Evolutionary conservation across 23 tunicate genomes (phyloP).

Genomic region (Styela clava): DNA sequence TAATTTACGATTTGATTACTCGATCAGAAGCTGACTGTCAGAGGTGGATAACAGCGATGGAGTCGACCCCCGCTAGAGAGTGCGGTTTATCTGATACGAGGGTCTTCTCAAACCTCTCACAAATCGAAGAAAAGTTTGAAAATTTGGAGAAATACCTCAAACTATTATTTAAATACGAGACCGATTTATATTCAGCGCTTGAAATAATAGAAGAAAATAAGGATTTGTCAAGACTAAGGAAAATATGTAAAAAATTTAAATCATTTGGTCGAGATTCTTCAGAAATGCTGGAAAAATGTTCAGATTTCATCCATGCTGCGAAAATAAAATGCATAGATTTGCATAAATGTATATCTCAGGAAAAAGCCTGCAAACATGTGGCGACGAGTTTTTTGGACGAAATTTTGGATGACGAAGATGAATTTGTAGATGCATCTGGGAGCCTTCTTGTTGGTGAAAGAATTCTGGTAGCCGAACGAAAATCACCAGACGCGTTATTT

Average conservation of each 20-base stretch:
- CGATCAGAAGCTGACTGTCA: not conserved
- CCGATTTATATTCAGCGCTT: conserved; percentile 62
- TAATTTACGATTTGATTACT: not conserved
- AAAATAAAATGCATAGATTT: conserved; percentile 59
- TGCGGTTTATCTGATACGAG: not conserved
- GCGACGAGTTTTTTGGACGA: too few relatives aligned
- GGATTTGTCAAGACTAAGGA: conserved; percentile 25
- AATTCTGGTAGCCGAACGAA: not conserved
- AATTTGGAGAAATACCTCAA: conserved; percentile 86
- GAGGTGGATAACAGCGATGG: not conserved
- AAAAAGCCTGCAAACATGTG: conserved; percentile 51
- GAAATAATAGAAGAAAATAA: conserved; percentile 59
- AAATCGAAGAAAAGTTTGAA: conserved; percentile 56
- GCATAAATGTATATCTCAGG: conserved; percentile 74
- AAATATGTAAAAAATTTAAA: conserved; percentile 43
- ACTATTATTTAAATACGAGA: conserved; percentile 77
- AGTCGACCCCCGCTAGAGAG: not conserved
- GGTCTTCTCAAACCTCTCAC: conserved; percentile 17
- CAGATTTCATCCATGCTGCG: conserved; percentile 62
- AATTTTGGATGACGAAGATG: conserved; percentile 53
- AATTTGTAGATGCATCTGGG: conserved; percentile 81
- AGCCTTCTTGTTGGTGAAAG: not conserved
- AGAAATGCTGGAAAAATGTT: conserved; percentile 69
- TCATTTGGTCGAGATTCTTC: conserved; percentile 76
- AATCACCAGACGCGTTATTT: not conserved